A percentile compares a stretch with the other conserved stretches of the same genome.
These are phyloP conservation scores for Dipodomys ordii DNA, from an alignment of 2,113 vertebrate genomes.

Conservation along the genomic window DNA sequence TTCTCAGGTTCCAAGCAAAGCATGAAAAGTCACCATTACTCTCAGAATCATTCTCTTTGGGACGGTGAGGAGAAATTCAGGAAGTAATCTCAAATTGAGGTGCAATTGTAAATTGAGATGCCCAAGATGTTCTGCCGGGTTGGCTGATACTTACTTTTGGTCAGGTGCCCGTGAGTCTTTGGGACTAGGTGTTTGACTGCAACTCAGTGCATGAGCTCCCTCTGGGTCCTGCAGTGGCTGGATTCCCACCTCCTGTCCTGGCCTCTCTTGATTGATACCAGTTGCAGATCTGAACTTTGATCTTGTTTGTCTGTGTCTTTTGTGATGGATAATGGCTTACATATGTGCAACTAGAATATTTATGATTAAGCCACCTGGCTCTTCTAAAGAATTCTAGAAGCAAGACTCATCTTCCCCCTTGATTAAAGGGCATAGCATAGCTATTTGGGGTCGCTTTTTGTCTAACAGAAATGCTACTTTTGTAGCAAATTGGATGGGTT, in stretches of 20 bases:
- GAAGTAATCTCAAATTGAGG: not conserved
- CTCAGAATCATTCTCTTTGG: not conserved
- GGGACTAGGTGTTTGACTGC: not conserved
- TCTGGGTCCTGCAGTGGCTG: not conserved
- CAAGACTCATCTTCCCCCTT: constrained; percentile 4
- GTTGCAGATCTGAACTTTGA: constrained; percentile 60
- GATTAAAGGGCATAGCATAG: not conserved
- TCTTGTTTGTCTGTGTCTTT: constrained; percentile 39
- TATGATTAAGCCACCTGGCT: constrained; percentile 72
- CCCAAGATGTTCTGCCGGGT: not conserved
- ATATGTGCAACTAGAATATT: constrained; percentile 55
- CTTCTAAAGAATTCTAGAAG: constrained; percentile 29
- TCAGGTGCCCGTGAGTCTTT: not conserved
- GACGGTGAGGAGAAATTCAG: not conserved
- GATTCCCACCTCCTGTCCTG: not conserved
- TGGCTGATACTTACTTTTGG: not conserved
- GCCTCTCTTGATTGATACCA: constrained; percentile 45
- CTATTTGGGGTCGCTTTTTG: not conserved
- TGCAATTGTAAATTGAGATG: not conserved
- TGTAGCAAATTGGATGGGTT: not conserved
- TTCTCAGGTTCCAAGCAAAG: not conserved
- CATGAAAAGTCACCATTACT: not conserved
- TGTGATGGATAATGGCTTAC: constrained; percentile 66
- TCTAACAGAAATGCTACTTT: not conserved
- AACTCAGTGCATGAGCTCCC: not conserved